Evolutionary conservation across 2,888 invertebrate genomes (phyloP), one percentile per base, ranked within the genome.

Genomic region (Apodemia zela): DNA sequence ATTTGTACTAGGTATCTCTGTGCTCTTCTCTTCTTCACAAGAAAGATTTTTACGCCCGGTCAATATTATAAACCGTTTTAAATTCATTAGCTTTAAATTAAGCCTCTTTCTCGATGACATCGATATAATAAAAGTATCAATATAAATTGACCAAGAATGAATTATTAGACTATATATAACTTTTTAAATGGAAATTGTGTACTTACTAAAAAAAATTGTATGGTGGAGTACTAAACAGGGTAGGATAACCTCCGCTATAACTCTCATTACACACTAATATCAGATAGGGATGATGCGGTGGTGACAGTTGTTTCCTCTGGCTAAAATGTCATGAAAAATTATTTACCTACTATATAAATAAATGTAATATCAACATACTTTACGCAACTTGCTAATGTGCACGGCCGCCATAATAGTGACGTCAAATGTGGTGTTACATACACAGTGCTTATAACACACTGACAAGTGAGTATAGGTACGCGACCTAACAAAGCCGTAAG

Each of bases 151-250:
- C 33, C 4, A 33, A 33, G 33, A 33, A 33, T 5, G 6, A 33
- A 33, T 33, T 4, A 54, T 18, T 54, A 54, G 33, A 21, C 21
- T 33, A 33, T 6, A 33, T 33, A 33, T 8, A 1, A 33, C 8
- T 33, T 8, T 33, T 33, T 1, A 33, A 33, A 6, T 33, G 5
- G 17, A 59, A 59, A 49, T 51, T n/a, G 47, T 45, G 10, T 42
- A 80, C 88, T 73, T 75, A 90, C 90, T 80, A 90, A 71, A 90
- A 90, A 73, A 79, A 89, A 68, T 90, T 90, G 68, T 87, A 89
- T 2, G 86, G 79, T 25, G 90, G 89, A 63, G 87, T 82, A 51
- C 68, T 78, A 62, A 74, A 82, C 47, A 85, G 54, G 7, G 73
- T 69, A 15, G 90, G 90, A 70, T 86, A 90, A 3, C 57, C 66